Base-by-base conservation (phyloP, 2,113 vertebrate genomes). In the Agapornis roseicollis region DNA sequence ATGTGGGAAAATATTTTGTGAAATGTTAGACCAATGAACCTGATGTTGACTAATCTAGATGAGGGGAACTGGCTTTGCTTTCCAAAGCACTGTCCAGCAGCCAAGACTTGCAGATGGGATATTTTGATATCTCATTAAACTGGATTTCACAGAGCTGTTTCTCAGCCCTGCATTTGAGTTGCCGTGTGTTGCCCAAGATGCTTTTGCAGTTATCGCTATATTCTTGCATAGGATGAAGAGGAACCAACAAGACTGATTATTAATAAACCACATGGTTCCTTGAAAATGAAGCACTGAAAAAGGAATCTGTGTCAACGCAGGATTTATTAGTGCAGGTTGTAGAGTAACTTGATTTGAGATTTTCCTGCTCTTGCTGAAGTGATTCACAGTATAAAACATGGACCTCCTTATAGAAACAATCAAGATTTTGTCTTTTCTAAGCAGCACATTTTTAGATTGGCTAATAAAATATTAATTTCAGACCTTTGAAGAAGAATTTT, bases 1-100 rank as follows among this genome's bases (percentile, higher is more conserved):
- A 98, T 98, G 98, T 98, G 98, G 98, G 98, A 98, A 98, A 98
- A 95, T 97, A 96, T 94, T 97, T 97, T 94, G 95, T 97, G 97
- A 98, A 98, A 98, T 96, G 89, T 97, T 98, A 98, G 97, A 98
- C 96, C 96, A 87, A 95, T 94, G 97, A 97, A 97, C 96, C 93
- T 94, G 94, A 80, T 96, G 90, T 97, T 97, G 97, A 97, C 97
- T 98, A 97, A 95, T 97, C 95, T 97, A 92, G 94, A 69, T 53
- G 82, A 89, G 93, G 90, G 91, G 95, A 97, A 91, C 95, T 92
- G 93, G 93, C 95, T 96, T 92, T 95, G 82, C 96, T 97, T 97
- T 97, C 95, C 93, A 94, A 84, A 97, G 95, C 81, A 93, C 93
- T 97, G 96, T 94, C 95, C 74, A 44, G 96, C 86, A 65, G 94